phyloP scores from a whole-genome alignment of 2,888 invertebrate species.

The Flabesymbios commensalis region DNA sequence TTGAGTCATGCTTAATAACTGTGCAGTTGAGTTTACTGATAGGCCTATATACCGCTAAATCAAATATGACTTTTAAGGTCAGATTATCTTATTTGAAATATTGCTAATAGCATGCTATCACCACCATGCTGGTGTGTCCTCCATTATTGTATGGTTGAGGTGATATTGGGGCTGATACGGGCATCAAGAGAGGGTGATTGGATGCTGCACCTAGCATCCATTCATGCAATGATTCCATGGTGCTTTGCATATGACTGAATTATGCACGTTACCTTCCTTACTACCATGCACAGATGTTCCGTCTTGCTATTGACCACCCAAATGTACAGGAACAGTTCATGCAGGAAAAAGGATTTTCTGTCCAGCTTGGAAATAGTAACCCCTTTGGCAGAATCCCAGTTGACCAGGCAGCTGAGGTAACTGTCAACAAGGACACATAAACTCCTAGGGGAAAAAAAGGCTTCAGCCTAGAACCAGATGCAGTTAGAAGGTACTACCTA shows the following conservation, averaged over 20 bases:
- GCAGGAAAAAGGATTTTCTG: conserved; percentile 24
- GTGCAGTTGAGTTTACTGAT: too few relatives aligned
- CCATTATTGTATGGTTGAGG: conserved; percentile 30
- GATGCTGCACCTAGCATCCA: conserved; percentile 28
- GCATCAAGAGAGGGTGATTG: conserved; percentile 32
- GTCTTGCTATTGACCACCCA: conserved; percentile 9
- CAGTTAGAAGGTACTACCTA: conserved; percentile 1
- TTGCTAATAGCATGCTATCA: too few relatives aligned
- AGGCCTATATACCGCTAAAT: too few relatives aligned
- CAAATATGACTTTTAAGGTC: too few relatives aligned
- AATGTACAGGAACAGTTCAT: too few relatives aligned
- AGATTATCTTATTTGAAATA: too few relatives aligned
- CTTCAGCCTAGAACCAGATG: conserved; percentile 12
- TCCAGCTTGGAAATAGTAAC: conserved; percentile 20
- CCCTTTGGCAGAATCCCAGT: conserved; percentile 9
- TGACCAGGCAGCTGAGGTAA: conserved; percentile 16
- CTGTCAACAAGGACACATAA: conserved; percentile 28
- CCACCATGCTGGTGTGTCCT: too few relatives aligned
- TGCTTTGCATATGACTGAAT: conserved; percentile 39
- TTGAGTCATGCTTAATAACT: too few relatives aligned
- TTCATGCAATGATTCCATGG: conserved; percentile 34
- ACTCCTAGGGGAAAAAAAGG: conserved; percentile 21
- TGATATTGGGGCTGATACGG: conserved; percentile 21
- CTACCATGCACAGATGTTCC: conserved; percentile 27
- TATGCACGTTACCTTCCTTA: conserved; percentile 34